A percentile compares a stretch with the other conserved stretches of the same genome.
phyloP scores from a whole-genome alignment of 2,888 invertebrate species.

The Saturnia japonica region DNA sequence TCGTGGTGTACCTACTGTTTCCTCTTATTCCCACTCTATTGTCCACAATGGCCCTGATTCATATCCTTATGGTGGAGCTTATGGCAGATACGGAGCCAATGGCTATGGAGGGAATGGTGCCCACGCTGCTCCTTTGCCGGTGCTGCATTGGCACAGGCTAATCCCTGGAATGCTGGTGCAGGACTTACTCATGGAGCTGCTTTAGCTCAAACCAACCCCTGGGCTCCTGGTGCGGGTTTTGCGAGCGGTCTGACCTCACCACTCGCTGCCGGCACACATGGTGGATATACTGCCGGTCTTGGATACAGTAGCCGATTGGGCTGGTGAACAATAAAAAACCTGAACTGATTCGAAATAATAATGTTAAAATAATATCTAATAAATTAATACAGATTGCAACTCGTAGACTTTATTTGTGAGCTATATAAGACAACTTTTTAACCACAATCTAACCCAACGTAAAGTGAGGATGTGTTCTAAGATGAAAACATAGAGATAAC shows the following conservation, averaged over 20 bases:
- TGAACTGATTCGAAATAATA: conserved; percentile 8
- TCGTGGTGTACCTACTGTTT: conserved; percentile 32
- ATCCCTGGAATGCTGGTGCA: conserved; percentile 1
- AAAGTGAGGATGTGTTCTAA: too few species aligned
- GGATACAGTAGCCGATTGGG: conserved; percentile 25
- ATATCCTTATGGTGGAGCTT: conserved; percentile 28
- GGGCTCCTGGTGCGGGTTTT: conserved; percentile 8
- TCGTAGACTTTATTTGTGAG: neutral
- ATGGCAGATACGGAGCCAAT: conserved; percentile 35
- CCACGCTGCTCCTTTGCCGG: conserved; percentile 20
- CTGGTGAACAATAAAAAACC: conserved; percentile 23
- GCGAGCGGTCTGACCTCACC: conserved; percentile 9
- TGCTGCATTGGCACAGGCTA: conserved; percentile 2
- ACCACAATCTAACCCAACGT: too few species aligned
- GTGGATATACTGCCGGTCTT: conserved; percentile 22
- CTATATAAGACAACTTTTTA: too few species aligned
- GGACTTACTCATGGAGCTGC: neutral
- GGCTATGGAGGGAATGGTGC: conserved; percentile 17
- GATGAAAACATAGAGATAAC: too few species aligned
- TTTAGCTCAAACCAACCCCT: neutral
- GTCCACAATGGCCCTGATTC: conserved; percentile 30
- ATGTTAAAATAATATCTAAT: neutral
- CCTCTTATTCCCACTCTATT: conserved; percentile 37
- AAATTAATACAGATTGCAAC: neutral
- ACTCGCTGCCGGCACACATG: conserved; percentile 10